phyloP scores from a whole-genome alignment of 2,888 invertebrate genomes.

The Melanophora roralis region DNA sequence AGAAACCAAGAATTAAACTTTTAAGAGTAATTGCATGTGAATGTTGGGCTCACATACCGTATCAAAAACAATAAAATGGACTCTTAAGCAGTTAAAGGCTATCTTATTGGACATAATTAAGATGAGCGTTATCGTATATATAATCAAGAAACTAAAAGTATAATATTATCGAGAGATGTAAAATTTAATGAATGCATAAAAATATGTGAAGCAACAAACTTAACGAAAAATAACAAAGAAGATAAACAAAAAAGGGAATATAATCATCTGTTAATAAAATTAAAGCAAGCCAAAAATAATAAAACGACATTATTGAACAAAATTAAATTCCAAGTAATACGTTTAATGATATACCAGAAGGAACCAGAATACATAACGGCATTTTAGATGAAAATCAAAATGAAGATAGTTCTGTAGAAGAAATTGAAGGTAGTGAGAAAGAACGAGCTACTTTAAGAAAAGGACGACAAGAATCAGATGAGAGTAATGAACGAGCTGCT shows the following conservation, averaged over 20 bases:
- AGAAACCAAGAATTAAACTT: conserved; percentile 36
- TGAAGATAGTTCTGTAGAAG: too few relatives aligned
- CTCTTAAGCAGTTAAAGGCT: too few relatives aligned
- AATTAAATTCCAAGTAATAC: background rate
- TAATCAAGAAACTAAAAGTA: background rate
- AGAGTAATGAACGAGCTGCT: background rate
- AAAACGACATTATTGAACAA: background rate
- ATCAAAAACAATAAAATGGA: too few relatives aligned
- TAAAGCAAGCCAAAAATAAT: background rate
- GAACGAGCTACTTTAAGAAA: background rate
- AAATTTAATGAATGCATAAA: background rate
- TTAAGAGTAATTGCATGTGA: conserved; percentile 44
- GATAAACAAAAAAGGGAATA: background rate
- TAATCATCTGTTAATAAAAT: background rate
- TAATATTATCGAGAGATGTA: conserved; percentile 3
- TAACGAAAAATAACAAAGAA: background rate
- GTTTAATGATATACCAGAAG: background rate
- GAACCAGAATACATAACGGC: too few relatives aligned
- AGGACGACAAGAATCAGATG: background rate
- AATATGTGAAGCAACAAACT: background rate
- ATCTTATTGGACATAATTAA: too few relatives aligned
- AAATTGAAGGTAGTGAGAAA: too few relatives aligned
- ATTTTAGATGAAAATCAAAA: background rate
- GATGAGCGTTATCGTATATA: too few relatives aligned
- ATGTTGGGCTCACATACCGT: conserved; percentile 44